Evolutionary conservation across 2,888 invertebrate species (phyloP).

Genomic region (Dryomyza anilis): DNA sequence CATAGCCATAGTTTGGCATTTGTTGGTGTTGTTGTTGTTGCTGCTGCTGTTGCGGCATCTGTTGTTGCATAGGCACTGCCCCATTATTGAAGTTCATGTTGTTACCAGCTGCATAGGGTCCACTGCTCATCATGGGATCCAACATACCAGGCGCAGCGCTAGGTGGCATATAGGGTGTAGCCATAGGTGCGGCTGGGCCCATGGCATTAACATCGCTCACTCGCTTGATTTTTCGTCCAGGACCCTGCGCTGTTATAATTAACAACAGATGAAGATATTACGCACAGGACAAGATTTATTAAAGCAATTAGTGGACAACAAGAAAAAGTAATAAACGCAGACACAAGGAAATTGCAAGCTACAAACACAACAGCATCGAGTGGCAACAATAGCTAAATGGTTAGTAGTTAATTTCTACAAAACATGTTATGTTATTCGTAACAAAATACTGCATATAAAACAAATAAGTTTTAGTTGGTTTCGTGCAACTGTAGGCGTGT

Average conservation of each 20-base stretch:
- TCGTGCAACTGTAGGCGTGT: too few relatives aligned
- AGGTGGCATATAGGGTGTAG: slow-evolving; percentile 48
- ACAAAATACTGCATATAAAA: too few relatives aligned
- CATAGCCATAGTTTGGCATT: slow-evolving; percentile 45
- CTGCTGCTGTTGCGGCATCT: too few relatives aligned
- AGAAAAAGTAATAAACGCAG: slow-evolving; percentile 7
- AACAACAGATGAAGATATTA: slow-evolving; percentile 11
- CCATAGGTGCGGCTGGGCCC: slow-evolving; percentile 63
- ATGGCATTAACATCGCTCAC: slow-evolving; percentile 74
- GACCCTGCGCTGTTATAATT: slow-evolving; percentile 47
- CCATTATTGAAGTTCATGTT: slow-evolving; percentile 33
- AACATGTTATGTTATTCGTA: too few relatives aligned
- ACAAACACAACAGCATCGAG: slow-evolving; percentile 34
- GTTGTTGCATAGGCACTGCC: slow-evolving; percentile 31
- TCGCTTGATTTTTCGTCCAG: slow-evolving; percentile 63
- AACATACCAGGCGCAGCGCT: slow-evolving; percentile 40
- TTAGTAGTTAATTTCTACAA: not conserved
- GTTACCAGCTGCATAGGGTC: slow-evolving; percentile 25
- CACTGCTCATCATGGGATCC: slow-evolving; percentile 46
- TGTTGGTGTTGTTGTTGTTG: too few relatives aligned
- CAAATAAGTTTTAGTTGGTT: not conserved
- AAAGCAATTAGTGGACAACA: too few relatives aligned
- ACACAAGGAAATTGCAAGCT: slow-evolving; percentile 49
- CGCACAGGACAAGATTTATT: slow-evolving; percentile 24
- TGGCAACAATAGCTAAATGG: slow-evolving; percentile 30